These are phyloP conservation scores for Panagrolaimus sp. DNA, from an alignment of 1,140 invertebrate species.

Conservation along the genomic window DNA sequence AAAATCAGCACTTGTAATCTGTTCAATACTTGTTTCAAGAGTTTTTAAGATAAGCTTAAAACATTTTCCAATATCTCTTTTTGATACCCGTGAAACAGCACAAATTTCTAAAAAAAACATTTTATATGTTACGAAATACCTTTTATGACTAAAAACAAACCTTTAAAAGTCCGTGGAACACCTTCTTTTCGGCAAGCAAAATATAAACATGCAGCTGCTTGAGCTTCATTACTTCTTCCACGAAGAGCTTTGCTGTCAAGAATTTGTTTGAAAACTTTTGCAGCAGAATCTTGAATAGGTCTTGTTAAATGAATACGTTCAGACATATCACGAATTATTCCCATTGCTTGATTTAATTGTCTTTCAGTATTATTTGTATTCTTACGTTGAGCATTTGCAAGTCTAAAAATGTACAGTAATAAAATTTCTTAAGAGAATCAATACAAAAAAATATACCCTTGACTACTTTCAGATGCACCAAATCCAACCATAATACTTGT, in stretches of 20 bases:
- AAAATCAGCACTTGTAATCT: constrained; percentile 96
- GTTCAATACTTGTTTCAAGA: constrained; percentile 84
- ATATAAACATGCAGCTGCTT: constrained; percentile 94
- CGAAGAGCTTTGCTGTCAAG: constrained; percentile 93
- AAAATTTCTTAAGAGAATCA: neutral
- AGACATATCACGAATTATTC: constrained; percentile 93
- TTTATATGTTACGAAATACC: neutral
- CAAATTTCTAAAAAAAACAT: constrained; percentile 75
- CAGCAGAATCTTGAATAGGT: constrained; percentile 86
- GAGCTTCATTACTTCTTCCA: constrained; percentile 90
- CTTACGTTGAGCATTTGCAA: constrained; percentile 56
- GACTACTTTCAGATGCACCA: constrained; percentile 67
- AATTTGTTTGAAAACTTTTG: constrained; percentile 91
- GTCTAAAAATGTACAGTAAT: constrained; percentile 37
- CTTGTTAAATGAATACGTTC: constrained; percentile 92
- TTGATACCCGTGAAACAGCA: constrained; percentile 94
- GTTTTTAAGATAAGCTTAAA: constrained; percentile 89
- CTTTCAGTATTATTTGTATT: constrained; percentile 67
- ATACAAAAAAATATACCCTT: too few species aligned
- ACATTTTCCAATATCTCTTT: constrained; percentile 96
- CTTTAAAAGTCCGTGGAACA: constrained; percentile 94
- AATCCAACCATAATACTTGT: constrained; percentile 91
- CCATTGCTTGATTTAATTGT: constrained; percentile 86
- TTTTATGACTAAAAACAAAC: constrained; percentile 57
- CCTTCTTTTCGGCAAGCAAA: constrained; percentile 97